Percentiles rank a stretch among this genome's conserved stretches.
phyloP scores from a whole-genome alignment of 2,888 invertebrate species.

The Plutella xylostella region DNA sequence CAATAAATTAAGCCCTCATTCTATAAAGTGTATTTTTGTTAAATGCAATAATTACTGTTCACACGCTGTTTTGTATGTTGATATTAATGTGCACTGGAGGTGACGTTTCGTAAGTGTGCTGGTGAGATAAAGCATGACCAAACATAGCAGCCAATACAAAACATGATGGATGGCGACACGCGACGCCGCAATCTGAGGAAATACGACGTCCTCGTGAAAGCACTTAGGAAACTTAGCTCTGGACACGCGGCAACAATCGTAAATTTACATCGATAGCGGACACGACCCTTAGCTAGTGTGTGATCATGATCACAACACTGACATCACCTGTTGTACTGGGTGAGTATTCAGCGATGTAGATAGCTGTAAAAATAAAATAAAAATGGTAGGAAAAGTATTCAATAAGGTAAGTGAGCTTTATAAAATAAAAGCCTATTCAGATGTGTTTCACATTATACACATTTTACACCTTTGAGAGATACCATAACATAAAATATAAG shows the following conservation, averaged over 20 bases:
- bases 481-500: too few relatives aligned
- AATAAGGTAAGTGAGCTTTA: constrained; percentile 55
- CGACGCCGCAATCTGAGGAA: constrained; percentile 6
- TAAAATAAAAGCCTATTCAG: too few relatives aligned
- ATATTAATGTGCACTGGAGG: background rate
- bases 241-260: constrained; percentile 2
- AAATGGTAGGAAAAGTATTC: constrained; percentile 27
- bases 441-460: too few relatives aligned
- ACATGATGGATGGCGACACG: constrained; percentile 30
- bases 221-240: constrained; percentile 6
- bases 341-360: background rate
- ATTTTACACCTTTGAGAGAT: too few relatives aligned
- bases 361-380: background rate
- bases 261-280: constrained; percentile 9
- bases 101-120: background rate
- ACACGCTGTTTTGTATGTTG: background rate
- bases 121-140: constrained; percentile 3
- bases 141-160: constrained; percentile 23
- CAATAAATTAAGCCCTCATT: too few relatives aligned
- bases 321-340: constrained; percentile 7
- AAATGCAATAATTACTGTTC: background rate
- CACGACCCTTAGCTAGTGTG: background rate
- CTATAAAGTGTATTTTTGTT: too few relatives aligned
- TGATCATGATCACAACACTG: constrained; percentile 4
- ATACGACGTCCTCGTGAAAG: constrained; percentile 6